phyloP scores from a whole-genome alignment of 2,797 vertebrate genomes.

The Gila robusta region DNA sequence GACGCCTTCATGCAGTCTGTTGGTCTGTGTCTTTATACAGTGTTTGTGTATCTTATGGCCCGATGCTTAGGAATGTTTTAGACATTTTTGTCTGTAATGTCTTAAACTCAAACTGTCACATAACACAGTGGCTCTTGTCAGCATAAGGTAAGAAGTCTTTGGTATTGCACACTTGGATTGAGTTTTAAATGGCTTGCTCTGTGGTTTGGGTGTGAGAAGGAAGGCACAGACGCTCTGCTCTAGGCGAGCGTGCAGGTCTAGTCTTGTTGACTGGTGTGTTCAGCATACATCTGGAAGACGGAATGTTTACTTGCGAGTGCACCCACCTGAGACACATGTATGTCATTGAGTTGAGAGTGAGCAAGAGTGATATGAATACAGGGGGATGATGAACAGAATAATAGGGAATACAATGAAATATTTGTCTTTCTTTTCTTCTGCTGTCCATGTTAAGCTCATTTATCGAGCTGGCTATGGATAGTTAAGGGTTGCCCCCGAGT shows the following conservation, averaged over 20 bases:
- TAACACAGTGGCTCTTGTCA: not conserved
- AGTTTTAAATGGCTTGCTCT: not conserved
- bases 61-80: not conserved
- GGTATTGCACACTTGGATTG: not conserved
- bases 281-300: constrained; percentile 84
- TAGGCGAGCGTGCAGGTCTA: constrained; percentile 79
- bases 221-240: constrained; percentile 56
- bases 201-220: constrained; percentile 63
- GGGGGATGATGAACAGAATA: constrained; percentile 1
- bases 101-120: not conserved
- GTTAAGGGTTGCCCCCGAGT: constrained; percentile 53
- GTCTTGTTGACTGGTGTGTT: constrained; percentile 84
- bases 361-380: not conserved
- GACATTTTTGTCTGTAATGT: not conserved
- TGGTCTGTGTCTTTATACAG: not conserved
- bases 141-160: not conserved
- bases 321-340: constrained; percentile 67
- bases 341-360: constrained; percentile 52
- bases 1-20: not conserved
- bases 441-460: constrained; percentile 23
- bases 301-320: constrained; percentile 78
- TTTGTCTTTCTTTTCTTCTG: constrained; percentile 30
- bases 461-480: constrained; percentile 51
- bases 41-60: not conserved
- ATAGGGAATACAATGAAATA: not conserved